Evolutionary conservation across 2,888 invertebrate genomes (phyloP).

Genomic region (Ophion ventricosus): DNA sequence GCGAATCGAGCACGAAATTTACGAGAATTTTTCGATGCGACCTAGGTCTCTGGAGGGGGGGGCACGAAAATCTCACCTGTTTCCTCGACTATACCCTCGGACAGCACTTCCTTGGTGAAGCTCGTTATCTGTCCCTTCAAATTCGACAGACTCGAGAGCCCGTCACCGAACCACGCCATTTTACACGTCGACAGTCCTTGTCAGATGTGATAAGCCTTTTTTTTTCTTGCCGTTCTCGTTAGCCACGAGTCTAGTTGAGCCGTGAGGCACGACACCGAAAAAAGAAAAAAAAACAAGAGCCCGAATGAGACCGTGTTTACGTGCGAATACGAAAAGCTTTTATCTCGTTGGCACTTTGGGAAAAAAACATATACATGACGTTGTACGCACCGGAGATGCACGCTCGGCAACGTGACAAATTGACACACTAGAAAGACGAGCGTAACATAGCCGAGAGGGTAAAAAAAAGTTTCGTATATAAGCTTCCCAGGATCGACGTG

Average conservation of each 20-base stretch:
- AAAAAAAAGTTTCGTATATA: background rate
- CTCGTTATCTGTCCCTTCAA: constrained; percentile 94
- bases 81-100: constrained; percentile 88
- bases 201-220: constrained; percentile 38
- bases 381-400: constrained; percentile 35
- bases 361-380: constrained; percentile 58
- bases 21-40: background rate
- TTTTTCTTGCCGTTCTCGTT: constrained; percentile 27
- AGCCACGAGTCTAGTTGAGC: background rate
- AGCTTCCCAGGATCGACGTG: background rate
- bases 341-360: constrained; percentile 60
- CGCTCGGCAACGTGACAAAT: constrained; percentile 61
- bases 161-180: constrained; percentile 83
- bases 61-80: constrained; percentile 82
- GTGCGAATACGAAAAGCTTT: constrained; percentile 24
- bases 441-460: constrained; percentile 27
- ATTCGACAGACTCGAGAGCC: constrained; percentile 83
- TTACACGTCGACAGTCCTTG: constrained; percentile 77
- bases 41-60: background rate
- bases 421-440: constrained; percentile 41
- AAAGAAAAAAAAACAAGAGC: background rate
- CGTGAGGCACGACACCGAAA: constrained; percentile 14
- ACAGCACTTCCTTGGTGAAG: constrained; percentile 94
- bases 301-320: background rate
- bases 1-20: background rate